Base-by-base conservation (phyloP, 37 sponge, comb jelly and placozoan genomes). In the Hexactinellida sp. region DNA sequence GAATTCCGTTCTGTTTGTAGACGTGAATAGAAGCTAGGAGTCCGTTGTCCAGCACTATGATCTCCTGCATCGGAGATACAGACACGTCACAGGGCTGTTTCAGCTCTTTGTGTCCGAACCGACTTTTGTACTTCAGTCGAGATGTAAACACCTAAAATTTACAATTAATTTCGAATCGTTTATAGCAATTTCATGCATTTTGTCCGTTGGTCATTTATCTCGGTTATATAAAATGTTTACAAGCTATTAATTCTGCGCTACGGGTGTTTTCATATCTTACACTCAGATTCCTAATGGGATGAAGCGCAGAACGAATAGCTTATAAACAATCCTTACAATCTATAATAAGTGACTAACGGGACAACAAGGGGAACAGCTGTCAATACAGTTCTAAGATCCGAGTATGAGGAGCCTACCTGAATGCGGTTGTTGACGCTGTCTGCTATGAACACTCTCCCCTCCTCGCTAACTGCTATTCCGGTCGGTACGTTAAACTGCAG, bases 21-120 rank as follows among this genome's bases (percentile, higher is more conserved):
- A 63, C 30, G 76, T 63, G 76, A 21, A 63, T n/a, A 63, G 28
- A 63, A 10, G 76, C 76, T 10, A 63, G 76, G 3, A 28, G 3
- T 3, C 76, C 76, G 21, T 63, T 7, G 13, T 63, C 76, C 13
- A 63, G 5, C 30, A 63, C 76, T 3, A 63, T 63, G 5, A 63
- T 23, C 13, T 63, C 76, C 34, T 63, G 32, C 34, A 21, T 63
- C 3, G 25, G 76, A 63, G 76, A 25, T 7, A 63, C 5, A 23
- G 19, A 63, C 13, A 63, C 76, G 34, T 63, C 76, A 63, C 76
- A 63, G 76, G 76, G 76, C 13, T 63, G 76, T n/a, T 28, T 63
- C 25, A 63, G 76, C 13, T 63, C 76, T 23, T 63, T 63, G 76
- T 63, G 76, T 63, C 76, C 76, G 76, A 63, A 63, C 25, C 76